phyloP scores from a whole-genome alignment of 2,888 invertebrate genomes.

The Trissolcus brochymenae region DNA sequence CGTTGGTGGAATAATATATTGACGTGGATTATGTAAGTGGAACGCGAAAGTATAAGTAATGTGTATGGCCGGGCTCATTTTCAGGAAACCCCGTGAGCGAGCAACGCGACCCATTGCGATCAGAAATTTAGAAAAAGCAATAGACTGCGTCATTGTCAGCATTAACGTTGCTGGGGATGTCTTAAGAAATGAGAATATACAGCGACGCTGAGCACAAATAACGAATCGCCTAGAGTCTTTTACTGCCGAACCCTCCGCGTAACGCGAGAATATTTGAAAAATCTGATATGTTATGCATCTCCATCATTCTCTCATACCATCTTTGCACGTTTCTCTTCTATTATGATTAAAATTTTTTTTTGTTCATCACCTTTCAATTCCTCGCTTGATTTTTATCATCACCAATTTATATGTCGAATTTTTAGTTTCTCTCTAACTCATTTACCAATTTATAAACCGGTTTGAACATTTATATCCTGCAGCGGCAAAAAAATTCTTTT shows the following conservation, averaged over 20 bases:
- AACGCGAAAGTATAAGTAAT: slow-evolving; percentile 60
- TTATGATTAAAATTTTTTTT: slow-evolving; percentile 22
- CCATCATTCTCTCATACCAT: slow-evolving; percentile 6
- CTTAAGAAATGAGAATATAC: slow-evolving; percentile 54
- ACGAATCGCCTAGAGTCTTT: slow-evolving; percentile 30
- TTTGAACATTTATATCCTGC: too few species aligned
- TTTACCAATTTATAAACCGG: too few species aligned
- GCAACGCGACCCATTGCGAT: slow-evolving; percentile 51
- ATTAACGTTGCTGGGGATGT: slow-evolving; percentile 53
- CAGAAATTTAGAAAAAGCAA: slow-evolving; percentile 54
- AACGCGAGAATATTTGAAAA: slow-evolving; percentile 29
- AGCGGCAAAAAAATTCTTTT: too few species aligned
- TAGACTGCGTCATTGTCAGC: slow-evolving; percentile 53
- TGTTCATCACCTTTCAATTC: neutral
- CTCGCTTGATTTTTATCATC: too few species aligned
- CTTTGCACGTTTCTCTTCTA: neutral
- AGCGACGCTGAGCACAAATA: slow-evolving; percentile 48
- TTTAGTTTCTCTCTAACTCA: too few species aligned
- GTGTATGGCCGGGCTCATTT: slow-evolving; percentile 43
- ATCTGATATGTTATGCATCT: slow-evolving; percentile 38
- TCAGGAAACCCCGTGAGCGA: slow-evolving; percentile 28
- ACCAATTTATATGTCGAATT: too few species aligned
- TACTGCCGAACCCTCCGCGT: slow-evolving; percentile 29
- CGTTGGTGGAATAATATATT: slow-evolving; percentile 55
- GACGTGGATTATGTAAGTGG: slow-evolving; percentile 62